A percentile compares a stretch with the other conserved stretches of the same genome.
These are phyloP conservation scores for Fragum sueziense DNA, from an alignment of 2,888 invertebrate species.

Conservation along the genomic window DNA sequence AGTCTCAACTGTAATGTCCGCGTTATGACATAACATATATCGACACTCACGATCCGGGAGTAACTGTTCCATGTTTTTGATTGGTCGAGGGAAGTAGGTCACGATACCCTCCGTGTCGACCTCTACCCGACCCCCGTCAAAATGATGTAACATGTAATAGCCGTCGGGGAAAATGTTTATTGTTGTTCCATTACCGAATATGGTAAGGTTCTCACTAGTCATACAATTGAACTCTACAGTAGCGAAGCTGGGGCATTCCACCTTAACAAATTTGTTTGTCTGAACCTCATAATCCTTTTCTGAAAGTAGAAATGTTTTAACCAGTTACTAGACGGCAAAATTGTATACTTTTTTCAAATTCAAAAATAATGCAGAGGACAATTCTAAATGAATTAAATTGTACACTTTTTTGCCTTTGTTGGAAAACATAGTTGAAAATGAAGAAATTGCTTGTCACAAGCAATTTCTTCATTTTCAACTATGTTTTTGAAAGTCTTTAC, in stretches of 20 bases:
- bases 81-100: constrained; percentile 74
- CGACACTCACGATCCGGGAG: constrained; percentile 71
- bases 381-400: too few species aligned
- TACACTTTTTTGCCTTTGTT: too few species aligned
- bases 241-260: constrained; percentile 81
- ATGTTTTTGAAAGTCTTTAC: too few species aligned
- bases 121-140: constrained; percentile 77
- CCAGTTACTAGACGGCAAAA: too few species aligned
- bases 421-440: too few species aligned
- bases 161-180: constrained; percentile 79
- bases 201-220: constrained; percentile 79
- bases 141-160: constrained; percentile 78
- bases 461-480: too few species aligned
- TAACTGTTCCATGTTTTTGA: constrained; percentile 70
- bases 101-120: constrained; percentile 73
- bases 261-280: constrained; percentile 77
- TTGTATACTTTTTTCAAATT: too few species aligned
- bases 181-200: constrained; percentile 79
- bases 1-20: constrained; percentile 77
- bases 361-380: too few species aligned
- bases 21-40: constrained; percentile 78
- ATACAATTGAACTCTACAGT: constrained; percentile 80
- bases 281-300: constrained; percentile 57
- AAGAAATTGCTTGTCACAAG: too few species aligned
- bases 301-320: neutral